Evolutionary conservation across 2,113 vertebrate species (phyloP), one percentile per base, ranked within the genome.

Genomic region (Pyxicephalus adspersus): DNA sequence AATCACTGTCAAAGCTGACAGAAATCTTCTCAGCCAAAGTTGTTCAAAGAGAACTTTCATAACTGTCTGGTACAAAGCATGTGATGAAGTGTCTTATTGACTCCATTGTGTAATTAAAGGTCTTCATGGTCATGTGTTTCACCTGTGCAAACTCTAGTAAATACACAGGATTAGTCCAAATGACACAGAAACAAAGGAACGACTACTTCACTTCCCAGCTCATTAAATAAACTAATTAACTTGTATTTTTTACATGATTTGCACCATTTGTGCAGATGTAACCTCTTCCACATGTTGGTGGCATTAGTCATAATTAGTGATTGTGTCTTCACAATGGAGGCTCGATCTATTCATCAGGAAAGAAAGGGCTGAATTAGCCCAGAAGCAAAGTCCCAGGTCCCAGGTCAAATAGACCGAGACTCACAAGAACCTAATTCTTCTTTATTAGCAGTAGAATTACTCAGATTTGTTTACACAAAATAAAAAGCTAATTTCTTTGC

Each of bases 181-280:
- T 16, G 67, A 18, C 51, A 72, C 19, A 52, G 20, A 58, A 55
- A 72, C 17, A 34, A 31, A 73, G 4, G 18, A 34, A 58, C 3
- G 16, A 23, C 54, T 73, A 58, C 20, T 20, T 20, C 1, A 13
- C 11, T n/a, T 57, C 5, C 18, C 29, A n/a, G 13, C n/a, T 75
- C 7, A 2, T 45, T 50, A 45, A 61, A 61, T 61, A 45, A 61
- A 75, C 29, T 50, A 75, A 75, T 61, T 75, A 61, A 31, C 31
- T 45, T 50, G 23, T 61, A 75, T 50, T 75, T 26, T 64, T 75
- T 38, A 25, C 70, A 57, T 11, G 70, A 57, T 29, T 28, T n/a
- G 55, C 55, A 25, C 16, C 65, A 60, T 79, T 68, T 70, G 54
- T 7, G 63, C 76, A 77, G 76, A 77, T 77, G 76, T 66, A 77